These are phyloP conservation scores for Chromoteleia sp. DNA, from an alignment of 2,888 invertebrate genomes.

Conservation along the genomic window DNA sequence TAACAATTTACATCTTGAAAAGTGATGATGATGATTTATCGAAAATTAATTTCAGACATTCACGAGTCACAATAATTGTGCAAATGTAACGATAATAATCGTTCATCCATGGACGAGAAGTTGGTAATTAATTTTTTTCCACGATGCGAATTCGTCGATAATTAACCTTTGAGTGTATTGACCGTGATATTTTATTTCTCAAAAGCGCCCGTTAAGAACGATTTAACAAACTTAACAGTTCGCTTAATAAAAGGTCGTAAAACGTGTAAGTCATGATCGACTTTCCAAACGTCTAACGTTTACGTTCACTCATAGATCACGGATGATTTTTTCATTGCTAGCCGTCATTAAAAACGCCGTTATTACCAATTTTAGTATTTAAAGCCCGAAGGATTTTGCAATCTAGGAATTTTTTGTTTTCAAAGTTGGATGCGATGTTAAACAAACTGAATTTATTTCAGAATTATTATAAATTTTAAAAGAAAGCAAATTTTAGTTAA, in stretches of 20 bases:
- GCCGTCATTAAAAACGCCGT: background rate
- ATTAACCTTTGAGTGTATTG: slow-evolving; percentile 31
- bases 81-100: too few relatives aligned
- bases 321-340: slow-evolving; percentile 14
- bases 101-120: background rate
- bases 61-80: too few relatives aligned
- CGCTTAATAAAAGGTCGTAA: slow-evolving; percentile 46
- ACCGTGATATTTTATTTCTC: slow-evolving; percentile 25
- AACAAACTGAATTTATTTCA: too few relatives aligned
- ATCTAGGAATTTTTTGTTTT: too few relatives aligned
- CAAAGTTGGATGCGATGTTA: too few relatives aligned
- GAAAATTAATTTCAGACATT: too few relatives aligned
- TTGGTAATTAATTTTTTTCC: slow-evolving; percentile 15
- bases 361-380: background rate
- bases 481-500: too few relatives aligned
- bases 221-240: slow-evolving; percentile 14
- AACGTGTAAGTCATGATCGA: slow-evolving; percentile 41
- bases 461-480: too few relatives aligned
- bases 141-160: background rate
- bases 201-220: slow-evolving; percentile 21
- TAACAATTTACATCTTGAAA: too few relatives aligned
- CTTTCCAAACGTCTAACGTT: slow-evolving; percentile 33
- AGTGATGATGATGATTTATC: too few relatives aligned
- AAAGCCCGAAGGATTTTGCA: too few relatives aligned
- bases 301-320: slow-evolving; percentile 34